Conservation (phyloP, 2,113 vertebrate genomes). For the Sceloporus tristichus region DNA sequence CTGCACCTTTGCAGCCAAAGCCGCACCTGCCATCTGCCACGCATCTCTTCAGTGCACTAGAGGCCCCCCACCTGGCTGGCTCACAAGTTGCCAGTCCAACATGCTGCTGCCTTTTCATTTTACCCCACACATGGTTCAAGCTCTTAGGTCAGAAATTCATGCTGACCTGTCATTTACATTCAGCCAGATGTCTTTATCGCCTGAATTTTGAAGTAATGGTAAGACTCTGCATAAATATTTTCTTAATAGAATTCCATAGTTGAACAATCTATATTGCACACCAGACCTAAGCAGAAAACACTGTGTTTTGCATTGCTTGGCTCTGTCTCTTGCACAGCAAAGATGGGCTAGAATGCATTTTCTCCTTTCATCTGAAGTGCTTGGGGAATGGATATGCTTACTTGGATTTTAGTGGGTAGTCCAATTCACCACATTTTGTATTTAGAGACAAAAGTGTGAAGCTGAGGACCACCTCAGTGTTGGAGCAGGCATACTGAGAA, state of each 20-base stretch:
- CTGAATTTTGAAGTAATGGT: slow-evolving; percentile 26
- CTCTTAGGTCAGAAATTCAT: slow-evolving; percentile 14
- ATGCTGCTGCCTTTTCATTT: slow-evolving; percentile 12
- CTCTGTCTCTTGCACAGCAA: slow-evolving; percentile 32
- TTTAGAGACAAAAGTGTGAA: neutral
- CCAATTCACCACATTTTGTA: too few relatives aligned
- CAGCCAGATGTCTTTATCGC: slow-evolving; percentile 39
- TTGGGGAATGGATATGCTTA: neutral
- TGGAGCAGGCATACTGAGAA: neutral
- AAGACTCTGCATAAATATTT: slow-evolving; percentile 20
- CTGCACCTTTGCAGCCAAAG: slow-evolving; percentile 28
- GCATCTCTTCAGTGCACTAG: slow-evolving; percentile 15
- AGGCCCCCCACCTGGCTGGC: slow-evolving; percentile 6
- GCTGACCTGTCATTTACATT: slow-evolving; percentile 34
- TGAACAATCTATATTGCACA: neutral
- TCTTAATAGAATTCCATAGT: neutral
- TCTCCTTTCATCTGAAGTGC: slow-evolving; percentile 51
- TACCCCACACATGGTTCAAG: neutral
- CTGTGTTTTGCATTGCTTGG: slow-evolving; percentile 47
- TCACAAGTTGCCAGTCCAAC: slow-evolving; percentile 5
- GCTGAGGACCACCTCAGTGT: neutral
- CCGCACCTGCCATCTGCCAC: slow-evolving; percentile 29
- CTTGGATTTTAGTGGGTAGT: neutral
- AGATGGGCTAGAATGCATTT: slow-evolving; percentile 56
- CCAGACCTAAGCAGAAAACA: slow-evolving; percentile 18